A percentile compares a stretch with the other conserved stretches of the same genome.
Evolutionary conservation across 2,797 vertebrate species (phyloP).

Genomic region (Trachurus trachurus): DNA sequence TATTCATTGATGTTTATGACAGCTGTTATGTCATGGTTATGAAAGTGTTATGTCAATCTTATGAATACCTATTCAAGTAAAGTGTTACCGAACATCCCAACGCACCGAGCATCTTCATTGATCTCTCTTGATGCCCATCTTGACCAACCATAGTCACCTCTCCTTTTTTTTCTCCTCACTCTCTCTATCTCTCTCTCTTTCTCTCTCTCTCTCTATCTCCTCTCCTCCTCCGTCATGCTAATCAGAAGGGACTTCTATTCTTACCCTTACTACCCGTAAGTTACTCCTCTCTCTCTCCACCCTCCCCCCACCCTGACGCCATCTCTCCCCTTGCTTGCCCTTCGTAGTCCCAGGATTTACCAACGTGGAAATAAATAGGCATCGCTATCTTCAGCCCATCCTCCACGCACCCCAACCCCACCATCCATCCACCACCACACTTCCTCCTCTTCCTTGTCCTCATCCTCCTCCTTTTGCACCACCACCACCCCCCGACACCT

Average conservation of each 20-base stretch:
- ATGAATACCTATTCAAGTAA: too few species aligned
- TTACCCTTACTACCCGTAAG: slow-evolving; percentile 98
- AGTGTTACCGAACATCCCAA: slow-evolving; percentile 55
- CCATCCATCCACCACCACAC: too few species aligned
- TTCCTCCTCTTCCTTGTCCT: not conserved
- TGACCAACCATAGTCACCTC: slow-evolving; percentile 75
- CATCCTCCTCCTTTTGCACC: slow-evolving; percentile 9
- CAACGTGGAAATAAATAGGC: slow-evolving; percentile 62
- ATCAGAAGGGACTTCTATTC: slow-evolving; percentile 96
- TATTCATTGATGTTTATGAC: too few species aligned
- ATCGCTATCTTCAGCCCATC: slow-evolving; percentile 54
- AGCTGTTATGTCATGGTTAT: too few species aligned
- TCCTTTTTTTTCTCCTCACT: slow-evolving; percentile 66
- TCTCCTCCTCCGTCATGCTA: slow-evolving; percentile 84
- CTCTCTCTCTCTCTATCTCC: slow-evolving; percentile 73
- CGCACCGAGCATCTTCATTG: slow-evolving; percentile 70
- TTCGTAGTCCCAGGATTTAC: slow-evolving; percentile 62
- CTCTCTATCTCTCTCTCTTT: slow-evolving; percentile 63
- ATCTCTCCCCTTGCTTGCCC: slow-evolving; percentile 60
- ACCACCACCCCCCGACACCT: slow-evolving; percentile 20
- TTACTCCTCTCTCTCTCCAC: slow-evolving; percentile 73
- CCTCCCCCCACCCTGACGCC: slow-evolving; percentile 30
- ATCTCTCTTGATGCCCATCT: slow-evolving; percentile 68
- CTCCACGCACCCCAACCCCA: not conserved
- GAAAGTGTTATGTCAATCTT: too few species aligned